A percentile compares a stretch with the other conserved stretches of the same genome.
These are phyloP conservation scores for Dufourea novaeangliae DNA, from an alignment of 1,140 invertebrate genomes.

Conservation along the genomic window DNA sequence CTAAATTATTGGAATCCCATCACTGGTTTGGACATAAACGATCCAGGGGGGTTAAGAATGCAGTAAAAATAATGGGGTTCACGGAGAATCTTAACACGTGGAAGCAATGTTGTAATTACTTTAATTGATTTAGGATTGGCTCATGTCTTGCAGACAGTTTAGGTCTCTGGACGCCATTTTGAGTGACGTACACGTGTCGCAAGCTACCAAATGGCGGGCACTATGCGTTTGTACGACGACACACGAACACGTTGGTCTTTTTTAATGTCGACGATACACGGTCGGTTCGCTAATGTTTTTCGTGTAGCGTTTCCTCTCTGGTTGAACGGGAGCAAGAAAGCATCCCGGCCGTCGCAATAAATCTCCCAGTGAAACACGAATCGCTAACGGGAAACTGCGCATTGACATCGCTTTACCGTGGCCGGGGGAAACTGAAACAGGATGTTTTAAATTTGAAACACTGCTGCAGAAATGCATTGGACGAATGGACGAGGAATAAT, in stretches of 20 bases:
- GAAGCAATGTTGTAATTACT: too few species aligned
- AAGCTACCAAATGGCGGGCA: not conserved
- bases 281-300: not conserved
- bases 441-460: constrained; percentile 38
- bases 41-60: too few species aligned
- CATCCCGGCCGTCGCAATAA: constrained; percentile 18
- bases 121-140: too few species aligned
- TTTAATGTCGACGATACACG: not conserved
- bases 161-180: not conserved
- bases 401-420: constrained; percentile 14
- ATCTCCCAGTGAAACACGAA: constrained; percentile 17
- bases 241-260: not conserved
- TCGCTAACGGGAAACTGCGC: constrained; percentile 1
- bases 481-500: not conserved
- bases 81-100: too few species aligned
- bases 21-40: too few species aligned
- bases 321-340: not conserved
- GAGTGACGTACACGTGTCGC: not conserved
- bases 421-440: not conserved
- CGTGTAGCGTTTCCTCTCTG: not conserved
- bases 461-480: not conserved
- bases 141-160: too few species aligned
- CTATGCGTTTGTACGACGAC: not conserved
- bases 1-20: too few species aligned
- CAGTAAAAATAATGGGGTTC: too few species aligned